Evolutionary conservation across 2,113 vertebrate species (phyloP).

Genomic region (Psophia crepitans): DNA sequence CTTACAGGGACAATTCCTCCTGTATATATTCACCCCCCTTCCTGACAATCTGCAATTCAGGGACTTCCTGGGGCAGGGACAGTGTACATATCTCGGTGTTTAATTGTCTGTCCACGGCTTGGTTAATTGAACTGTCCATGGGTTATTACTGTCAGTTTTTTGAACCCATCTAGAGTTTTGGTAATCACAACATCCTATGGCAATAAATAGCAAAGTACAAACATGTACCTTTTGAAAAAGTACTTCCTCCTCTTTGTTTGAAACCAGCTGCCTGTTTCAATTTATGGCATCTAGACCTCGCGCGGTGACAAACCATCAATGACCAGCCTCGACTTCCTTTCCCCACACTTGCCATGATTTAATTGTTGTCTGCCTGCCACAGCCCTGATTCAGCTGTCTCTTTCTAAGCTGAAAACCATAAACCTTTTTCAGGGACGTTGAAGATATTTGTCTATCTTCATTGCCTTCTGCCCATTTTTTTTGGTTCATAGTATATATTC

Average conservation of each 20-base stretch:
- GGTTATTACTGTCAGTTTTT: not conserved
- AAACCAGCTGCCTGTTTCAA: not conserved
- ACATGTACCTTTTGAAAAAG: not conserved
- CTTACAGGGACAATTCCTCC: not conserved
- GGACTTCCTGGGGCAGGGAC: not conserved
- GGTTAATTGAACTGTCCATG: not conserved
- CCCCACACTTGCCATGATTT: not conserved
- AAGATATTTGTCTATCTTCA: not conserved
- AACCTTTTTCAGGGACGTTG: not conserved
- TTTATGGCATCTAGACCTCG: not conserved
- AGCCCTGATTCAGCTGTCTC: not conserved
- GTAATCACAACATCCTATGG: not conserved
- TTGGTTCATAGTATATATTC: not conserved
- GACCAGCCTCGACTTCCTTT: no score
- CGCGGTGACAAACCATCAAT: fast-evolving
- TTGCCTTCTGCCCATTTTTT: not conserved
- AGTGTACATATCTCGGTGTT: fast-evolving
- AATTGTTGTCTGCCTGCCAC: not conserved
- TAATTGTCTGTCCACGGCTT: not conserved
- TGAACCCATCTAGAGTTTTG: not conserved
- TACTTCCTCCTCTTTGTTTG: not conserved
- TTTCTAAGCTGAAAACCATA: not conserved
- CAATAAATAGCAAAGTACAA: not conserved
- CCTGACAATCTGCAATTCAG: not conserved
- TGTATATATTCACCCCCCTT: not conserved